A percentile compares a stretch with the other conserved stretches of the same genome.
Evolutionary conservation across 2,113 vertebrate species (phyloP).

Genomic region (Lampris incognitus): DNA sequence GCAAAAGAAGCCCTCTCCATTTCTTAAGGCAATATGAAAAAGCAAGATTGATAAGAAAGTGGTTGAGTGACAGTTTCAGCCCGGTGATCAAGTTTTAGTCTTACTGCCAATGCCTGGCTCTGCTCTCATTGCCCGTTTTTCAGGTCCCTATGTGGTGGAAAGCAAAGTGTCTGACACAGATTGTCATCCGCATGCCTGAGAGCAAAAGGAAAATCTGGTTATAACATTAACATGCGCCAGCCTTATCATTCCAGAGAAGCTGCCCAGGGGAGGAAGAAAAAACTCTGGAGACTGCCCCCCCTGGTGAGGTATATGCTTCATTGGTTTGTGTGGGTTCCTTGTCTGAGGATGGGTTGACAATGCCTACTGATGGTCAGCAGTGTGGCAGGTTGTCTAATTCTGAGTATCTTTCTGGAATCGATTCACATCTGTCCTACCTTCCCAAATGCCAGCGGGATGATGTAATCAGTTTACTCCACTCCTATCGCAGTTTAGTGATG

Average conservation of each 20-base stretch:
- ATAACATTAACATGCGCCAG: neutral
- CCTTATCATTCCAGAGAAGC: conserved; percentile 1
- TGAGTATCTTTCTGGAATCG: neutral
- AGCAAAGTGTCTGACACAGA: neutral
- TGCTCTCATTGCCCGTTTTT: neutral
- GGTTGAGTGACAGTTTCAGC: neutral
- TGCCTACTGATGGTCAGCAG: neutral
- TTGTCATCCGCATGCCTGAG: conserved; percentile 4
- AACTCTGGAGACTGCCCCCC: neutral
- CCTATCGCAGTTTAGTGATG: too few relatives aligned
- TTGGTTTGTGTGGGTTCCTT: neutral
- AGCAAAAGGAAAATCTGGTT: neutral
- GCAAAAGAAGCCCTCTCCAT: neutral
- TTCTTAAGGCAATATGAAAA: neutral
- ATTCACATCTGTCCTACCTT: too few relatives aligned
- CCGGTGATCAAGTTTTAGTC: too few relatives aligned
- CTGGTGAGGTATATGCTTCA: neutral
- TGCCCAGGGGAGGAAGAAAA: neutral
- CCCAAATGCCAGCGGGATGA: too few relatives aligned
- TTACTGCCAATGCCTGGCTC: too few relatives aligned
- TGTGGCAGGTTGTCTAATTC: conserved; percentile 1
- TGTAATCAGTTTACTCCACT: too few relatives aligned
- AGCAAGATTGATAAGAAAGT: neutral
- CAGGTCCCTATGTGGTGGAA: neutral
- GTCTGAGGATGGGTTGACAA: neutral